These are phyloP conservation scores for Drosophila nigrodunni DNA, from an alignment of 1,140 invertebrate genomes.

Conservation along the genomic window DNA sequence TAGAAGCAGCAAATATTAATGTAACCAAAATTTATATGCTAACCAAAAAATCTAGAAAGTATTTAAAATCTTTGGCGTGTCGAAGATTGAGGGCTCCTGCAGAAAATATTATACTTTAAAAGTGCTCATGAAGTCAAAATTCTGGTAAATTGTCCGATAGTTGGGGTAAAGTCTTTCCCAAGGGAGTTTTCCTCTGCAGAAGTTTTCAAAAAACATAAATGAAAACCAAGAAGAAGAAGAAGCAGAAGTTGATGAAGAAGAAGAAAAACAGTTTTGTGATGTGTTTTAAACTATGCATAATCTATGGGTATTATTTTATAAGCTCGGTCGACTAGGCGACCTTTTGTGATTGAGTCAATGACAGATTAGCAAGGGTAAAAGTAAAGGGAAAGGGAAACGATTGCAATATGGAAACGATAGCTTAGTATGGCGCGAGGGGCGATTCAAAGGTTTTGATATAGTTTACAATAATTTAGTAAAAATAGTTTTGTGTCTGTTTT, in stretches of 20 bases:
- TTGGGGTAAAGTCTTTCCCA: too few relatives aligned
- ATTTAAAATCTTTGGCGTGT: background rate
- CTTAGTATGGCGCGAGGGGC: too few relatives aligned
- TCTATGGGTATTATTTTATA: constrained; percentile 78
- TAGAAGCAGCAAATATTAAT: constrained; percentile 40
- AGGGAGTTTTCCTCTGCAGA: background rate
- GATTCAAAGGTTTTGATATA: background rate
- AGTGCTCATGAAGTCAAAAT: too few relatives aligned
- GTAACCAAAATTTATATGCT: constrained; percentile 12
- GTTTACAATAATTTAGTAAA: constrained; percentile 13
- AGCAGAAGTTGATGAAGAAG: background rate
- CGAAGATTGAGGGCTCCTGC: constrained; percentile 7
- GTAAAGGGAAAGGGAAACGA: background rate
- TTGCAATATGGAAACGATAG: too few relatives aligned
- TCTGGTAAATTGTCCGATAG: too few relatives aligned
- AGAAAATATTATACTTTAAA: background rate
- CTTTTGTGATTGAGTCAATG: constrained; percentile 50
- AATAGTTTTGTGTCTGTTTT: constrained; percentile 5
- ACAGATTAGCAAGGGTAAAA: constrained; percentile 1
- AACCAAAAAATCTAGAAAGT: background rate
- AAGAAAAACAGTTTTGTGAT: constrained; percentile 52
- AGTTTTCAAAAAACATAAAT: background rate
- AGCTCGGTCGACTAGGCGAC: constrained; percentile 43
- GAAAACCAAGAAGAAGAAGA: constrained; percentile 3
- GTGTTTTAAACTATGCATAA: constrained; percentile 53